These are phyloP conservation scores for Epistrophe grossulariae DNA, from an alignment of 2,888 invertebrate genomes.

Conservation along the genomic window DNA sequence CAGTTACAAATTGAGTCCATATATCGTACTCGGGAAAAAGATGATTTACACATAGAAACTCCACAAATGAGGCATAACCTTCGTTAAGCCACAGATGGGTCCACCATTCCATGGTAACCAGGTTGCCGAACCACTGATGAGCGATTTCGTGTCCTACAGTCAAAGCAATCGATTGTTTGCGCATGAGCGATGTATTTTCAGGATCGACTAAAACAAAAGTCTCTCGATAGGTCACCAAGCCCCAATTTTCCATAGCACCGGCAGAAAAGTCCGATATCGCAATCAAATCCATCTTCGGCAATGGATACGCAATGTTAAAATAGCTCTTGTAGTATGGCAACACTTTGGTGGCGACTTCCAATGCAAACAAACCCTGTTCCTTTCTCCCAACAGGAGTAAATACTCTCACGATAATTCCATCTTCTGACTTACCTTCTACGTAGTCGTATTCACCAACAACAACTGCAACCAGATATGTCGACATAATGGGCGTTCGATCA, in stretches of 20 bases:
- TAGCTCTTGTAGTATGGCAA: conserved; percentile 97
- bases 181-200: conserved; percentile 93
- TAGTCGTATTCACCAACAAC: conserved; percentile 98
- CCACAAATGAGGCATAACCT: conserved; percentile 98
- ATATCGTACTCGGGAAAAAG: conserved; percentile 98
- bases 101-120: conserved; percentile 99
- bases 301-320: conserved; percentile 96
- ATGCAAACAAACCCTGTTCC: conserved; percentile 95
- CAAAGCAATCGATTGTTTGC: conserved; percentile 93
- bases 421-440: conserved; percentile 92
- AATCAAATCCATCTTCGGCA: conserved; percentile 98
- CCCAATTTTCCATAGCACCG: conserved; percentile 99
- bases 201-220: conserved; percentile 95
- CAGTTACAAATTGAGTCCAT: conserved; percentile 98
- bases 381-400: conserved; percentile 95
- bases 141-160: conserved; percentile 97
- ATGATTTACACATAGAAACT: conserved; percentile 96
- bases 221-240: conserved; percentile 96
- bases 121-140: conserved; percentile 99
- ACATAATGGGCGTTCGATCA: conserved; percentile 95
- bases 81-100: conserved; percentile 98
- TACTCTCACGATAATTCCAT: conserved; percentile 92
- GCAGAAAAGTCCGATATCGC: conserved; percentile 98
- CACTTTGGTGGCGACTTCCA: conserved; percentile 96
- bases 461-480: conserved; percentile 96